Evolutionary conservation across 1,140 invertebrate species (phyloP), one percentile per base, ranked within the genome.

Genomic region (Mycetomoellerius zeteki): DNA sequence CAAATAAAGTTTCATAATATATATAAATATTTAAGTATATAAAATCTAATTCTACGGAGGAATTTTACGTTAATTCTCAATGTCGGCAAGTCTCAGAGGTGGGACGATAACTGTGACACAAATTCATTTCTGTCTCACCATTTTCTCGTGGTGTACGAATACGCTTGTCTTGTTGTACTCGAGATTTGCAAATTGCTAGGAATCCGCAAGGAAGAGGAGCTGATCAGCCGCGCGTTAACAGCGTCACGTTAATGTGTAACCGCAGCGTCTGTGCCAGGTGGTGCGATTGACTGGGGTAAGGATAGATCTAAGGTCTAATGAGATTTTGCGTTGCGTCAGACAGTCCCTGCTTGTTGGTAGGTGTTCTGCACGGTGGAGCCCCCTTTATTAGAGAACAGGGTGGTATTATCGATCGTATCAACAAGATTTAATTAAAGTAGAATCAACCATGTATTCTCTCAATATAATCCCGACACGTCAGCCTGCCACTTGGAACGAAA

Each of bases 251-350:
- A 65, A 71, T 72, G 80, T 75, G n/a, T 65, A 84, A 73, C 80
- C 80, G 85, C 85, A 86, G 76, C 54, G 72, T 82, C 80, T 43
- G 86, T 81, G 80, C 30, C 86, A 84, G 78, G 56, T 85, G 86
- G 78, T 87, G 86, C 86, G 80, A 87, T 87, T 87, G 86, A 87
- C 86, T 81, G 58, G 52, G 80, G 52, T 84, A 82, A 84, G 65
- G 77, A 86, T 84, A 72, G 85, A 86, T 84, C 60, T 58, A 47
- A 67, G 50, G 27, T 86, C 52, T 86, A 86, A 86, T 86, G 76
- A 86, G 85, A 81, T 81, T 81, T 69, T 58, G 75, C 76, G 64
- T 86, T 86, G 75, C 37, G 75, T 58, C 60, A 67, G 62, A n/a
- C 75, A 86, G 85, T 60, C 64, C 62, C 30, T 12, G 62, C 52